Evolutionary conservation across 2,797 vertebrate genomes (phyloP).

Genomic region (Mormyrus hasselquistii): DNA sequence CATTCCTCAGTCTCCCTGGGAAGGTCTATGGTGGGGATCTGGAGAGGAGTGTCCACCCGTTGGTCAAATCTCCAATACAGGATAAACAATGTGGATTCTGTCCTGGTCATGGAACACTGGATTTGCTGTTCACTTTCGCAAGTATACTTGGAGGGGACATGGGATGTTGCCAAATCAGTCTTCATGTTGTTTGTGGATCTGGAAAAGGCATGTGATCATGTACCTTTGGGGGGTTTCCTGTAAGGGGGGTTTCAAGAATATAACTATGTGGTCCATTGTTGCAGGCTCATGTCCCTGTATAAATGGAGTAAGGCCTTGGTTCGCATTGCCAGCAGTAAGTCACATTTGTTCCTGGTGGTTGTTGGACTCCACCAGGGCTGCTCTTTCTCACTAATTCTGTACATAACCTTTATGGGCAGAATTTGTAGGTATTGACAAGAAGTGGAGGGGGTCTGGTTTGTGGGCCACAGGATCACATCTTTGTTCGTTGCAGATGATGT

Average conservation of each 20-base stretch:
- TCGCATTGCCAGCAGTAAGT: not conserved
- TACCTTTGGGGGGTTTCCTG: not conserved
- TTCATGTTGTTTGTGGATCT: not conserved
- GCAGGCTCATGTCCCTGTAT: not conserved
- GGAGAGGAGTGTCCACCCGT: not conserved
- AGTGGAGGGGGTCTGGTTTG: not conserved
- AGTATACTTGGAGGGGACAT: not conserved
- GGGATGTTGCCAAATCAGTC: not conserved
- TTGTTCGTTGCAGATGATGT: not conserved
- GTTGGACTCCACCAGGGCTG: not conserved
- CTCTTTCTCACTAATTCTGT: not conserved
- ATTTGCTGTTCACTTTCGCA: not conserved
- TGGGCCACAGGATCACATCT: not conserved
- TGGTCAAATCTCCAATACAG: not conserved
- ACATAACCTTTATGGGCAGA: not conserved
- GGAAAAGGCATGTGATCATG: not conserved
- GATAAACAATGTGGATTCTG: not conserved
- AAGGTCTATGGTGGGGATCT: not conserved
- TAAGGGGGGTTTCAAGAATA: not conserved
- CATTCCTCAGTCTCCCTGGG: not conserved
- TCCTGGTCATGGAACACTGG: not conserved
- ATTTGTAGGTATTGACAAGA: not conserved
- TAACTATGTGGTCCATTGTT: not conserved
- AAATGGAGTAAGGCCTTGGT: not conserved
- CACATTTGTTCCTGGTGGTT: no score